phyloP scores from a whole-genome alignment of 1,140 invertebrate genomes.

The Zaprionus davidi region DNA sequence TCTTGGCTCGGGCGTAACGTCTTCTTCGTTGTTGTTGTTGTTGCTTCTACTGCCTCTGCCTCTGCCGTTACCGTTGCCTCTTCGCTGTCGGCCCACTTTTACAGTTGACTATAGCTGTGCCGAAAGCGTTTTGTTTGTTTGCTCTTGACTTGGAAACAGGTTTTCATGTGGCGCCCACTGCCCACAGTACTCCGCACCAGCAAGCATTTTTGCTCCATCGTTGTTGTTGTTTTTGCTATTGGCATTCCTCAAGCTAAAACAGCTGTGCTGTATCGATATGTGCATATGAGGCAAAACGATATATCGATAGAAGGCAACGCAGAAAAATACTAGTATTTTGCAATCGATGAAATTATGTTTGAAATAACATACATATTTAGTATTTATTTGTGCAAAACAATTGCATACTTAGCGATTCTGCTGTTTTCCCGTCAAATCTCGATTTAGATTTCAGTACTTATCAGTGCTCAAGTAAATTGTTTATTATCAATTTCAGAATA shows the following conservation, averaged over 20 bases:
- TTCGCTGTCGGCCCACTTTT: conserved; percentile 72
- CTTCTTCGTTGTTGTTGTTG: conserved; percentile 13
- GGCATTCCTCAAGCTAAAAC: conserved; percentile 14
- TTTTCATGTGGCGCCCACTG: conserved; percentile 33
- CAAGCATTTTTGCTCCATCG: conserved; percentile 31
- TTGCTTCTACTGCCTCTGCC: conserved; percentile 21
- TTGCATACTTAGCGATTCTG: background rate
- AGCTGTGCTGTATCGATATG: conserved; percentile 40
- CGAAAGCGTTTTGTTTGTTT: conserved; percentile 75
- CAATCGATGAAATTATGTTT: background rate
- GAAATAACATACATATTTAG: background rate
- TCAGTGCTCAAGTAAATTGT: too few relatives aligned
- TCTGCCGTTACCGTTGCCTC: conserved; percentile 41
- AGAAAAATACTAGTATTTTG: background rate
- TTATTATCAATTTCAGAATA: too few relatives aligned
- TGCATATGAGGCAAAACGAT: background rate
- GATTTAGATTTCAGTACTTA: too few relatives aligned
- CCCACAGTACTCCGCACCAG: conserved; percentile 8
- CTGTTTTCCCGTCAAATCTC: too few relatives aligned
- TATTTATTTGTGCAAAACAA: background rate
- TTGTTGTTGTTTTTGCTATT: conserved; percentile 31
- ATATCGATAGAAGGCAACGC: background rate
- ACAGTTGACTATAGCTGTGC: conserved; percentile 59
- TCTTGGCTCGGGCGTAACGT: conserved; percentile 36
- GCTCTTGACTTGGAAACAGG: conserved; percentile 61